Base-by-base conservation (phyloP, 2,113 vertebrate genomes). In the Podilymbus podiceps region DNA sequence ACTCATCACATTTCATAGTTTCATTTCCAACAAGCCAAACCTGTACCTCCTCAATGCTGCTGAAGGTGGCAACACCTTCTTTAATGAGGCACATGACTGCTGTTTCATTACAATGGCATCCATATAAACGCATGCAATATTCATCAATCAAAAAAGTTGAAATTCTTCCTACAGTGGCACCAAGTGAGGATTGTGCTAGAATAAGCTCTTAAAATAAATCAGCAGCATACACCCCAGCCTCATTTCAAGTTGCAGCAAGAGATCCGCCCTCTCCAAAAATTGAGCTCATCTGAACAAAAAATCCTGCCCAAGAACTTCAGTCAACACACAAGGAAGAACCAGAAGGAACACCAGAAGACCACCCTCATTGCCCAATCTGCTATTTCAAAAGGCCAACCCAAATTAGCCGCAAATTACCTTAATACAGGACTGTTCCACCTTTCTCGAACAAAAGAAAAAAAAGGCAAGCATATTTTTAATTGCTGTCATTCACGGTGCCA, bases 31-130 rank as follows among this genome's bases (percentile, higher is more conserved):
- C 98, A 95, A 84, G 94, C 93, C 97, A 96, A 98, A 98, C 98
- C 97, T 97, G 98, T 96, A 97, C 89, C 89, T 71, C 95, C 87
- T 90, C 89, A 78, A 76, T 81, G 89, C 91, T 94, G 82, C 94
- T 95, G 90, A 95, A 97, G 95, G 59, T 66, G 97, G 97, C 95
- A 97, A 98, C 98, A 91, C 98, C 98, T 98, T 89, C 68, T 96
- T 97, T 97, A 98, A 97, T 95, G 94, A 97, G 77, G 94, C 94
- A 59, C 91, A 89, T 85, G 89, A 95, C 53, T 73, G 97, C 74
- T 91, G 95, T 67, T 92, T 98, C 98, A 97, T 86, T 44, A 56
- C 88, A 95, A 93, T 72, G 97, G 97, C 95, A 98, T 98, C 79
- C 93, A 94, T 90, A 88, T 91, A 96, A 97, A 97, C n/a, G 85